Evolutionary conservation across 2,113 vertebrate genomes (phyloP), one percentile per base, ranked within the genome.

Genomic region (Cygnus buccinator): DNA sequence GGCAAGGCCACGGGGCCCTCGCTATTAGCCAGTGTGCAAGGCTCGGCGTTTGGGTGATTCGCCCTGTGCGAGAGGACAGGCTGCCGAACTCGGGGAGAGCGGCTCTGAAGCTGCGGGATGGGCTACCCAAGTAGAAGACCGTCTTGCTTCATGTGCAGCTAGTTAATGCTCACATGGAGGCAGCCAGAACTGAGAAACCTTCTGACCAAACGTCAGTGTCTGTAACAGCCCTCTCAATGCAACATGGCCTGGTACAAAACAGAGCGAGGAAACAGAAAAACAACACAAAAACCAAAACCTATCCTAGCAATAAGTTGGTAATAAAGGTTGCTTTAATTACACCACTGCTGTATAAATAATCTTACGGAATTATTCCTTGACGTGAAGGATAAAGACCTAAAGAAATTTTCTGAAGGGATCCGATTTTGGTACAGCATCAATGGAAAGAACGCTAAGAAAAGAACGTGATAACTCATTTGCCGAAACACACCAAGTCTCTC

Each of bases 11-110:
- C 44, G 9, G 48, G 48, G 48, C 48, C 48, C 48, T 22, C 11
- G 8, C 44, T 19, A 9, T 19, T 19, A 46, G 44, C 37, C 37
- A 37, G 37, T 8, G 37, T 37, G 37, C 44, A 43, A 62, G 31
- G 9, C 39, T 15, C 0, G 0, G 39, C 29, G 31, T 15, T 62
- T 67, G 29, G 25, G 33, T 37, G 28, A 6, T 3, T 10, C 13
- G 15, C 46, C 35, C 52, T 31, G 52, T 9, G 25, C 0, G 1
- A 54, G 67, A 68, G 26, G 15, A 29, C 2, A 44, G 29, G 7
- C 43, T 37, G 44, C 28, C 22, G 37, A 46, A 12, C 65, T 17
- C 10, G 0, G 16, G 13, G 26, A 67, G 37, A 29, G 37, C 1
- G 14, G 44, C 54, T 63, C 62, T 7, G 9, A 48, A 50, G 61